These are phyloP conservation scores for Grantiella picta DNA, from an alignment of 2,113 vertebrate species.

Conservation along the genomic window DNA sequence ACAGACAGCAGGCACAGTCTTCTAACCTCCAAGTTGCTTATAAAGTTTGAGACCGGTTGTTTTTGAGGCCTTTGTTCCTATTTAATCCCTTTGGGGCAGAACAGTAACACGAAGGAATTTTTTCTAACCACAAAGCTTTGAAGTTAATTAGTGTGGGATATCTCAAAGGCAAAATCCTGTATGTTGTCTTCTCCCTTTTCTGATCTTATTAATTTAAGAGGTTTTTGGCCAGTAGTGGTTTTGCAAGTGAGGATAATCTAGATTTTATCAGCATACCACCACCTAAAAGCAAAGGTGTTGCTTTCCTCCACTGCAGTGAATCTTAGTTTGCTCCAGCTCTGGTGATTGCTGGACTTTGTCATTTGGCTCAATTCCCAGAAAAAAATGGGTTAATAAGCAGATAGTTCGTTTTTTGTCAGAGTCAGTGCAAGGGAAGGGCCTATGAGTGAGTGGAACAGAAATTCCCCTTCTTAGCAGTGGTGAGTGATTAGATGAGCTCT, in stretches of 20 bases:
- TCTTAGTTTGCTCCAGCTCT: background rate
- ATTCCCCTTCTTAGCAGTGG: background rate
- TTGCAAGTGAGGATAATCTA: background rate
- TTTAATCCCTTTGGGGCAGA: background rate
- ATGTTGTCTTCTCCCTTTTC: background rate
- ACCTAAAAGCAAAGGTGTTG: background rate
- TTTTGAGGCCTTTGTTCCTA: background rate
- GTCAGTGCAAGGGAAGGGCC: background rate
- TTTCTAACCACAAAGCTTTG: background rate
- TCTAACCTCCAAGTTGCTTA: background rate
- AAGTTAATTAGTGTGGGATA: background rate
- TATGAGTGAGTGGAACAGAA: background rate
- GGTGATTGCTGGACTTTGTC: background rate
- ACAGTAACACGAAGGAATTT: background rate
- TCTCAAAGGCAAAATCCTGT: background rate
- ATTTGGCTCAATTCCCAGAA: background rate
- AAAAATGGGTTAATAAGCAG: background rate
- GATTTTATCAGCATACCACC: background rate
- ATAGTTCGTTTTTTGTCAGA: background rate
- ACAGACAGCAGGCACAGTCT: background rate
- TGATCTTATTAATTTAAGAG: background rate
- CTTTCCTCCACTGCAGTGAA: background rate
- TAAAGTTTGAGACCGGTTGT: background rate
- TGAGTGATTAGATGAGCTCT: background rate
- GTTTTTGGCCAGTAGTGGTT: background rate